Base-by-base conservation (phyloP, 1,140 invertebrate genomes). In the Lucilia sericata region DNA sequence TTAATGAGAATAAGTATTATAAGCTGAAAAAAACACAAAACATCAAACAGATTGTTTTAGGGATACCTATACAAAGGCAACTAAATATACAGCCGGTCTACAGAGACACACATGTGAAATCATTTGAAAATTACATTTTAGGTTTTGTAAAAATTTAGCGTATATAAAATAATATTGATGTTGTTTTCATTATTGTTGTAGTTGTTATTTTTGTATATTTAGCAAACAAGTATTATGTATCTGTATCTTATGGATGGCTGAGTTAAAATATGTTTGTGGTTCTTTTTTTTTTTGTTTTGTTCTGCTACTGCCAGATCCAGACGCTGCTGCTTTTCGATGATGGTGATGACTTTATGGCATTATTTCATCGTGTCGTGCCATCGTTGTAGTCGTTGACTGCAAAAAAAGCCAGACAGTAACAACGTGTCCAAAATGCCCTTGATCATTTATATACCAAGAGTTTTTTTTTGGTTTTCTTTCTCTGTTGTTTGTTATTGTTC, bases 371-470 rank as follows among this genome's bases (percentile, higher is more conserved):
- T 51, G 47, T 49, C 21, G 78, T 51, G 30, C 30, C 76, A 36
- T 17, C 36, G 81, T 51, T 12, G 19, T 25, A n/a, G 17, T 21
- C 51, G 36, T 17, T 47, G 42, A n/a, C 25, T 34, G 25, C 80
- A 82, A 65, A 30, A 30, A 30, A 60, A 42, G 49, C 49, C n/a
- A 51, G 19, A 42, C 55, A 19, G 25, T 8, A 82, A 65, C 78
- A 51, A 81, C 78, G 86, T 88, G 88, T 87, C 85, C 88, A 89
- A 89, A 88, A 86, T 88, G 88, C 88, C 88, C 88, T 89, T 89
- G 88, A 89, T 89, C 87, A 85, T 86, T 83, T 70, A 70, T 70
- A 70, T 60, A 60, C 55, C 55, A 60, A 70, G n/a, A 21, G 65
- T 70, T 70, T 19, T 70, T 70, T 17, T 30, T 30, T 30, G 25